These are phyloP conservation scores for Ectemnius cavifrons DNA, from an alignment of 2,888 invertebrate species.

Conservation along the genomic window DNA sequence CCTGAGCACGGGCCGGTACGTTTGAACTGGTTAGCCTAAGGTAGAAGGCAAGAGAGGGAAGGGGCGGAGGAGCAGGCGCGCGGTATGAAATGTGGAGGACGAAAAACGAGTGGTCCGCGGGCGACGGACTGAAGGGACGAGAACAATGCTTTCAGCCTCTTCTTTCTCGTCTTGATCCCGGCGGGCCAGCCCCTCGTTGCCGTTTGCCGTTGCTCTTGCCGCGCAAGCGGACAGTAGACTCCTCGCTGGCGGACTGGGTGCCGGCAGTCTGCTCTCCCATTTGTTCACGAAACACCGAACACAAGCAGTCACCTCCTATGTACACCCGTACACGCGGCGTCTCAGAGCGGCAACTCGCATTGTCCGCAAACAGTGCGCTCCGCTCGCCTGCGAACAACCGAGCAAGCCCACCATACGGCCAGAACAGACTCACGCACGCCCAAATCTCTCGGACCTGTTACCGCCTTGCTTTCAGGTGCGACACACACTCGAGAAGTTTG, in stretches of 20 bases:
- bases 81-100: constrained; percentile 70
- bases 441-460: no score
- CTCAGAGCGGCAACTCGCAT: constrained; percentile 49
- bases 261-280: constrained; percentile 73
- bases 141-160: constrained; percentile 73
- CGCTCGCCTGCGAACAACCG: constrained; percentile 24
- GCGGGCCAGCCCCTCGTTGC: not conserved
- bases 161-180: constrained; percentile 42
- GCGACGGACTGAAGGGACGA: constrained; percentile 54
- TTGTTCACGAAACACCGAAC: constrained; percentile 76
- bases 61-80: constrained; percentile 22
- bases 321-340: constrained; percentile 47
- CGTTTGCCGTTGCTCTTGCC: not conserved
- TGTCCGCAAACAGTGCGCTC: constrained; percentile 41
- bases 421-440: no score
- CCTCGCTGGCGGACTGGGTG: constrained; percentile 53
- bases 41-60: constrained; percentile 24
- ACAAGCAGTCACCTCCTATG: constrained; percentile 61
- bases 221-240: not conserved
- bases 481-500: not conserved
- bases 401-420: not conserved
- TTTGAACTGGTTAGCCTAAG: constrained; percentile 65
- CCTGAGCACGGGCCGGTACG: constrained; percentile 71
- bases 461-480: not conserved
- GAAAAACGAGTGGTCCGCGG: constrained; percentile 48